A percentile compares a stretch with the other conserved stretches of the same genome.
Evolutionary conservation across 2,113 vertebrate genomes (phyloP).

Genomic region (Coreoperca whiteheadi): DNA sequence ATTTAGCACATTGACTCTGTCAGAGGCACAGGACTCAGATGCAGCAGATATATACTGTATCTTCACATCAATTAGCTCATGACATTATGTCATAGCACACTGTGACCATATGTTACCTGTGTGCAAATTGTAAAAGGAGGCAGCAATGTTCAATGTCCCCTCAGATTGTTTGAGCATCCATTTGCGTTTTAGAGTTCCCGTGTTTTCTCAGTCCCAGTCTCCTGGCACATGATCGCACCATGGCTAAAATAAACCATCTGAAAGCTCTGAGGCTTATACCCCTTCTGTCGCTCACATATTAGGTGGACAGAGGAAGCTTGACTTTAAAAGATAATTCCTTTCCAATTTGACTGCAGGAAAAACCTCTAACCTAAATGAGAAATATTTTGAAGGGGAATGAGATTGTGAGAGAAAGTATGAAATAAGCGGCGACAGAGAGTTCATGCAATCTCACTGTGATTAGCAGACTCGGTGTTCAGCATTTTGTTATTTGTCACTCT

Average conservation of each 20-base stretch:
- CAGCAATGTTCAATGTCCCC: constrained; percentile 2
- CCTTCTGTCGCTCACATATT: constrained; percentile 73
- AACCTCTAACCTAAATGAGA: constrained; percentile 49
- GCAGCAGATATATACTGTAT: background rate
- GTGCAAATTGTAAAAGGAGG: constrained; percentile 24
- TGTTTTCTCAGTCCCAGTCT: constrained; percentile 50
- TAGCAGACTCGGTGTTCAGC: background rate
- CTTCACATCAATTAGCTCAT: constrained; percentile 13
- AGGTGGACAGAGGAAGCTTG: constrained; percentile 49
- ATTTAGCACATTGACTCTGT: background rate
- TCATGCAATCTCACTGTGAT: constrained; percentile 21
- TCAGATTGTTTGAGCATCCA: constrained; percentile 43
- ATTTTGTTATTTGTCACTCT: constrained; percentile 4
- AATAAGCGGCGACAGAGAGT: background rate
- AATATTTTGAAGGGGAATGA: constrained; percentile 27
- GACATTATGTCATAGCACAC: constrained; percentile 14
- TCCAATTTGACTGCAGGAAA: constrained; percentile 51
- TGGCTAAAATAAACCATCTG: constrained; percentile 62
- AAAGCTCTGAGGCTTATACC: constrained; percentile 66
- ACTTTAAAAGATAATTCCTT: constrained; percentile 69
- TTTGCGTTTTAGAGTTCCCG: constrained; percentile 62
- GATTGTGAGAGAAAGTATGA: background rate
- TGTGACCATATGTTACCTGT: constrained; percentile 45
- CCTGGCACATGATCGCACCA: constrained; percentile 40
- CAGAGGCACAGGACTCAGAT: constrained; percentile 2